Base-by-base conservation (phyloP, 2,888 invertebrate species). In the Lithophane leautieri region DNA sequence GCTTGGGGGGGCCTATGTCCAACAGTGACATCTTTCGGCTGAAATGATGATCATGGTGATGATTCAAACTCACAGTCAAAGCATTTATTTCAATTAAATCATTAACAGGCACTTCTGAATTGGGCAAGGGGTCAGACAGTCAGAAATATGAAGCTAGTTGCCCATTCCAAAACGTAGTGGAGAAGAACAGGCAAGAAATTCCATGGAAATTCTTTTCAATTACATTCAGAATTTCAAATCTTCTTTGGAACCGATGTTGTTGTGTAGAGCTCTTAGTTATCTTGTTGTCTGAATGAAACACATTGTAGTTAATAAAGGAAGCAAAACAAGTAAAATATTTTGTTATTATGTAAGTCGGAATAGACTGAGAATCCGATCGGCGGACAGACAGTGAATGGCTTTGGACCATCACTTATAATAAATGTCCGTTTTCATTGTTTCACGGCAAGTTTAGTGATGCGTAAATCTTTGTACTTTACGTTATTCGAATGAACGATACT, bases 301-400 rank as follows among this genome's bases (percentile, higher is more conserved):
- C 47, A 47, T 61, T 73, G 70, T 61, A 44, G 50, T 77, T 66
- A n/a, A 16, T 66, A 79, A 77, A 47, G 56, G 47, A 85, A 91
- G 89, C 86, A 90, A 93, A 92, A 90, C 86, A 86, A 92, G 90
- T 90, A 63, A 90, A 93, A 91, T 93, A 90, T 93, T 93, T 92
- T 87, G 89, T 89, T 89, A 85, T 95, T 95, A 94, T 91, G 92
- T 94, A 95, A 95, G 86, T 81, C 73, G 86, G 82, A 85, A 82
- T 73, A 89, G 90, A 88, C 89, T 90, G 86, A 89, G 88, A 92
- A 92, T 92, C 90, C 83, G 90, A 89, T 91, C 90, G 89, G 88
- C 86, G 86, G 90, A 89, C 88, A 87, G 89, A 68, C 88, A 91
- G 95, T 94, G 95, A 95, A 93, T 92, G 94, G 94, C 90, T 89